Conservation (phyloP, 2,888 invertebrate species). For the Netelia inedita region DNA sequence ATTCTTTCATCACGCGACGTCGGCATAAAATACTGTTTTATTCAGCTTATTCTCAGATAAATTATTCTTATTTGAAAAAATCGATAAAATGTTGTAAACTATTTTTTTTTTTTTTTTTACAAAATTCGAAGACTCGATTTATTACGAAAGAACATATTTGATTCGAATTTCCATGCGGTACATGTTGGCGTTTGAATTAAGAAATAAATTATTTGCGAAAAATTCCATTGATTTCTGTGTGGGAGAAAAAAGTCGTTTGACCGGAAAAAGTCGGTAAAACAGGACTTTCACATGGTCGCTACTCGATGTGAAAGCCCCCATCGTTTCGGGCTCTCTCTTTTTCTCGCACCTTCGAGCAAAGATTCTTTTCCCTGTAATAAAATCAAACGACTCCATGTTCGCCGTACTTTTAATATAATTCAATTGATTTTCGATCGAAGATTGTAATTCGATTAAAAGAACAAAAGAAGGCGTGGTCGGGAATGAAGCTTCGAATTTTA, state of each 20-base stretch:
- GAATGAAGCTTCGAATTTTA: not conserved
- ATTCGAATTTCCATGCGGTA: not conserved
- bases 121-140: no score
- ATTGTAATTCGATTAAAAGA: not conserved
- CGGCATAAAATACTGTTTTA: no score
- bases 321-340: not conserved
- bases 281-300: conserved; percentile 12
- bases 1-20: no score
- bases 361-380: not conserved
- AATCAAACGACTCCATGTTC: not conserved
- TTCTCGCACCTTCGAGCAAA: not conserved
- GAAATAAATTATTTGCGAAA: no score
- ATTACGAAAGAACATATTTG: not conserved
- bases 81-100: no score
- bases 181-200: not conserved
- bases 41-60: no score
- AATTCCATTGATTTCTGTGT: no score
- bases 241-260: not conserved
- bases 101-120: no score
- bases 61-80: no score
- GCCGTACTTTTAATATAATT: not conserved
- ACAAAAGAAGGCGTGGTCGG: not conserved
- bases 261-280: conserved; percentile 35
- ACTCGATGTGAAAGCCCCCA: conserved; percentile 5
- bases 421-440: not conserved